Conservation (phyloP, 2,888 invertebrate genomes). For the Machimus atricapillus region DNA sequence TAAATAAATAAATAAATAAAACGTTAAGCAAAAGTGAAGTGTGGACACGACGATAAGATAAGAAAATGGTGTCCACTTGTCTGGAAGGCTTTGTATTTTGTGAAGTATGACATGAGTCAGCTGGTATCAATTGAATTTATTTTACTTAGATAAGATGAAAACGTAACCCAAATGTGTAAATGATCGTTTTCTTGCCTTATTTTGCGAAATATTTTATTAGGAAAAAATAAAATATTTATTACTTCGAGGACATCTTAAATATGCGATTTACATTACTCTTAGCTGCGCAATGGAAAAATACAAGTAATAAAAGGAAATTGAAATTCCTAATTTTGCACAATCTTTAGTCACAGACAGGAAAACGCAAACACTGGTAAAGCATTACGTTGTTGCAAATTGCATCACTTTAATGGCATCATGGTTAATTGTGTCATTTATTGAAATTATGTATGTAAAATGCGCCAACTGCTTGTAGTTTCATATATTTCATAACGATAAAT, state of each 20-base stretch:
- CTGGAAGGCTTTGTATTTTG: not conserved
- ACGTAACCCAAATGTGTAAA: not conserved
- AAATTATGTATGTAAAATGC: not conserved
- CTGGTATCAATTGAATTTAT: not conserved
- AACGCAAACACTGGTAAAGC: not conserved
- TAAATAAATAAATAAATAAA: not conserved
- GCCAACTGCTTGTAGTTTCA: not conserved
- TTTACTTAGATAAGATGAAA: not conserved
- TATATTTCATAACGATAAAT: too few species aligned
- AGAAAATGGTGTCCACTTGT: conserved; percentile 3
- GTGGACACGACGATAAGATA: not conserved
- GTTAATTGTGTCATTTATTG: not conserved
- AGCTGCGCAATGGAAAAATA: not conserved
- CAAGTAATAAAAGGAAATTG: not conserved
- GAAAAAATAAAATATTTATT: not conserved
- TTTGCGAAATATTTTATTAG: not conserved
- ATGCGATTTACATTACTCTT: not conserved
- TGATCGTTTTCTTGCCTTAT: not conserved
- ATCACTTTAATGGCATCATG: not conserved
- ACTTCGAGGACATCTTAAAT: not conserved
- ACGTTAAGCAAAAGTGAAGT: not conserved
- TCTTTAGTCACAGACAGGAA: not conserved
- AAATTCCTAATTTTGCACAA: not conserved
- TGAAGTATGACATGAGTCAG: not conserved
- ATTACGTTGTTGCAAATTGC: not conserved